Evolutionary conservation across 2,888 invertebrate genomes (phyloP).

Genomic region (Galerucella nymphaeae): DNA sequence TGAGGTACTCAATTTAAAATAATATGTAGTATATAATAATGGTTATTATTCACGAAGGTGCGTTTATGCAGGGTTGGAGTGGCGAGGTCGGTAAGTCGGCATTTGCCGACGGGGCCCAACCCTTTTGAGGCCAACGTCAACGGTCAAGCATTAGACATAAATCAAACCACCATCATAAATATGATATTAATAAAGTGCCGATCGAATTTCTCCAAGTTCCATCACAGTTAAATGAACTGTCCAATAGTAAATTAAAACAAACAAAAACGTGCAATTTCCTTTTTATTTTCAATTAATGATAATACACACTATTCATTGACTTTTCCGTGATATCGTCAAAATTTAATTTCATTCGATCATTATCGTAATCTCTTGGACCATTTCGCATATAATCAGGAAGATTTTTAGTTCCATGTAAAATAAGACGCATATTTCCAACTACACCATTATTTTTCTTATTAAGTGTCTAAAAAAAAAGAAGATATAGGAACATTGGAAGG

Average conservation of each 20-base stretch:
- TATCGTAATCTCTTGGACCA: conserved; percentile 69
- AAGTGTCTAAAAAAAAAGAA: conserved; percentile 59
- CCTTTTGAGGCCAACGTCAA: too few species aligned
- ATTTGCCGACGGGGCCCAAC: too few species aligned
- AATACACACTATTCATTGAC: background rate
- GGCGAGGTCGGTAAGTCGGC: too few species aligned
- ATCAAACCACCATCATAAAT: too few species aligned
- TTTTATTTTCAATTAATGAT: conserved; percentile 5
- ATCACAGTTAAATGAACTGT: too few species aligned
- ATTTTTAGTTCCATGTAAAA: conserved; percentile 78
- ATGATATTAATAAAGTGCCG: too few species aligned
- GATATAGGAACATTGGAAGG: background rate
- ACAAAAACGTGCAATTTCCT: background rate
- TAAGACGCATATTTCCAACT: conserved; percentile 70
- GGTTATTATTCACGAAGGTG: too few species aligned
- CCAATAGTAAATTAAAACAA: background rate
- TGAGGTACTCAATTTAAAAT: too few species aligned
- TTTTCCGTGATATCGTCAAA: background rate
- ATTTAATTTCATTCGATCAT: conserved; percentile 63
- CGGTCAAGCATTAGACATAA: too few species aligned
- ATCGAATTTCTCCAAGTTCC: too few species aligned
- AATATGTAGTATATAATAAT: too few species aligned
- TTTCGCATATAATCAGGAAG: conserved; percentile 73
- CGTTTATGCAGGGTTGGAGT: too few species aligned
- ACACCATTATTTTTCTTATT: conserved; percentile 68